phyloP scores from a whole-genome alignment of 1,140 invertebrate species.

The Dolichoris vasculosae region DNA sequence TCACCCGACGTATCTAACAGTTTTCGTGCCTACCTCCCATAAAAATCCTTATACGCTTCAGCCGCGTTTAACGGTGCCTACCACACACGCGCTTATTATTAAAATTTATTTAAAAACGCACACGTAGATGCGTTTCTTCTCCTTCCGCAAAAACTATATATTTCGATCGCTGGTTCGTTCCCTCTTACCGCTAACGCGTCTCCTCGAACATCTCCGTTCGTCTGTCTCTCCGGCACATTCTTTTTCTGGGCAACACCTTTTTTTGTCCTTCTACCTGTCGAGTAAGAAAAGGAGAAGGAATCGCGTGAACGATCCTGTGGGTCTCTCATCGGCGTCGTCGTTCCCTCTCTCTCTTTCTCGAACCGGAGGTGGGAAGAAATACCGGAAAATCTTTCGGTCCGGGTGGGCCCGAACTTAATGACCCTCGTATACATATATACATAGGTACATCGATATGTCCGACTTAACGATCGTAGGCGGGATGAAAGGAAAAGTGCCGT shows the following conservation, averaged over 20 bases:
- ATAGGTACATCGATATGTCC: neutral
- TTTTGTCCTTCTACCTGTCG: constrained; percentile 31
- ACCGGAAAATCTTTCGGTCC: constrained; percentile 39
- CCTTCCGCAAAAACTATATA: neutral
- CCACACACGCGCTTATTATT: neutral
- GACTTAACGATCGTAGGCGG: neutral
- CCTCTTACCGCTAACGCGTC: neutral
- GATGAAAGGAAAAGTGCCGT: constrained; percentile 34
- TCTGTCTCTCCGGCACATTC: neutral
- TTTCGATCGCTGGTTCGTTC: neutral
- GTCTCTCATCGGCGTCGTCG: neutral
- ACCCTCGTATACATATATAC: neutral
- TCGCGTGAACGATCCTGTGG: constrained; percentile 28
- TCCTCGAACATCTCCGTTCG: neutral
- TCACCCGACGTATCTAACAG: neutral
- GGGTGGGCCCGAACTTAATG: neutral
- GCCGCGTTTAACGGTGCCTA: neutral
- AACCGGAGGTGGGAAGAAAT: constrained; percentile 7
- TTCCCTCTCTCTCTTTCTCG: neutral
- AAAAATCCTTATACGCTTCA: neutral
- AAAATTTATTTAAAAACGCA: neutral
- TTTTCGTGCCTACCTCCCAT: neutral
- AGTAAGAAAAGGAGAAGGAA: neutral
- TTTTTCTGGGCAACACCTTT: constrained; percentile 16
- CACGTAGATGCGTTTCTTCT: neutral